A percentile compares a stretch with the other conserved stretches of the same genome.
Evolutionary conservation across 2,113 vertebrate genomes (phyloP).

Genomic region (Lophura nycthemera): DNA sequence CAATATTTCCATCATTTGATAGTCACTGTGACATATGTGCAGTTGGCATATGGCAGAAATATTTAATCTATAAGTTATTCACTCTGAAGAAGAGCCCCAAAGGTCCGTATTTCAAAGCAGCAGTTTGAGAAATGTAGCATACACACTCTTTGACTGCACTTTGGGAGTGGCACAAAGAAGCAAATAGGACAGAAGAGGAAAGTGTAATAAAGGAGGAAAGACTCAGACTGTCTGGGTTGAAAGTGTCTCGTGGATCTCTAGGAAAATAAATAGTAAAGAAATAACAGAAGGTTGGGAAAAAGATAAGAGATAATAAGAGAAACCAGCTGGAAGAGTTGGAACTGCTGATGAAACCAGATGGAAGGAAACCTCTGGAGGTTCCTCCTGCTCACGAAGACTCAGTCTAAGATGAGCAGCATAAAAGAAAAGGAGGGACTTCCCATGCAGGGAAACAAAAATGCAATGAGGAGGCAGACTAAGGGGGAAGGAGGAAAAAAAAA

Average conservation of each 20-base stretch:
- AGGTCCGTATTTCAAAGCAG: not conserved
- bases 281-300: not conserved
- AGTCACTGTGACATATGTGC: not conserved
- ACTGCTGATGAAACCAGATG: conserved; percentile 37
- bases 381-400: not conserved
- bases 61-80: conserved; percentile 23
- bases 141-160: not conserved
- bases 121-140: not conserved
- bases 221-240: not conserved
- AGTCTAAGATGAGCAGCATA: not conserved
- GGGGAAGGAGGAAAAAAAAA: not conserved
- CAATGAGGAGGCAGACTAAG: conserved; percentile 7
- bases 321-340: conserved; percentile 34
- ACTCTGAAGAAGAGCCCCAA: not conserved
- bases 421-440: conserved; percentile 31
- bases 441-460: not conserved
- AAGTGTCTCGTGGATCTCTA: not conserved
- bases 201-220: not conserved
- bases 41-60: not conserved
- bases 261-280: not conserved
- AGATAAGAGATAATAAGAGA: not conserved
- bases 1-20: not conserved
- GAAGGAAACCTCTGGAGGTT: conserved; percentile 50
- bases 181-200: not conserved
- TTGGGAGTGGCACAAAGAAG: not conserved